Conservation (phyloP, 2,113 vertebrate genomes). For the Cygnus buccinator region DNA sequence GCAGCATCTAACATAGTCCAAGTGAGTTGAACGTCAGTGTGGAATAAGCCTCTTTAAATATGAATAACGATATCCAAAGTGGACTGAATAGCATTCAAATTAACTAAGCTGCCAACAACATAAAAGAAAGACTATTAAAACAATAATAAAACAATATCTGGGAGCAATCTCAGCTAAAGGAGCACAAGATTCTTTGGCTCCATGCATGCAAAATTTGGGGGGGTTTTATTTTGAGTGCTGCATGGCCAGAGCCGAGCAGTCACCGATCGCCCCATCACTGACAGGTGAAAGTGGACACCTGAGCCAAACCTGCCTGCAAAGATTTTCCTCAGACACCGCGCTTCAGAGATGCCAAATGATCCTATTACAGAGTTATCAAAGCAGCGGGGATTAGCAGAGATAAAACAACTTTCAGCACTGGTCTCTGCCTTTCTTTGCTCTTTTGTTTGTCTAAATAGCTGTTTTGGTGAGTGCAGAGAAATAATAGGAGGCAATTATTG, state of each 20-base stretch:
- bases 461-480: constrained; percentile 79
- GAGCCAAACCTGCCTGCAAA: constrained; percentile 19
- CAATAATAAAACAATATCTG: not conserved
- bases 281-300: not conserved
- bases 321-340: not conserved
- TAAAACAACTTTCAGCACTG: constrained; percentile 64
- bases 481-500: constrained; percentile 84
- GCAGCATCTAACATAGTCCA: not conserved
- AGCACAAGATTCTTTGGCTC: not conserved
- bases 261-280: fast-evolving
- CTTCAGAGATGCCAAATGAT: constrained; percentile 68
- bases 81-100: not conserved
- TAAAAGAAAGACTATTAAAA: not conserved
- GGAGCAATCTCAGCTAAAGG: not conserved
- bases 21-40: not conserved
- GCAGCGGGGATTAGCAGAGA: constrained; percentile 73
- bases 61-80: not conserved
- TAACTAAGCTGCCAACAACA: not conserved
- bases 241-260: not conserved
- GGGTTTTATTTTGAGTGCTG: not conserved
- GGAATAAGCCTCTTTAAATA: not conserved
- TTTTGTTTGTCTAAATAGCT: constrained; percentile 82
- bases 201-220: not conserved
- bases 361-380: constrained; percentile 78
- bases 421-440: constrained; percentile 69